Base-by-base conservation (phyloP, 2,888 invertebrate species). In the Erpobdella octoculata region DNA sequence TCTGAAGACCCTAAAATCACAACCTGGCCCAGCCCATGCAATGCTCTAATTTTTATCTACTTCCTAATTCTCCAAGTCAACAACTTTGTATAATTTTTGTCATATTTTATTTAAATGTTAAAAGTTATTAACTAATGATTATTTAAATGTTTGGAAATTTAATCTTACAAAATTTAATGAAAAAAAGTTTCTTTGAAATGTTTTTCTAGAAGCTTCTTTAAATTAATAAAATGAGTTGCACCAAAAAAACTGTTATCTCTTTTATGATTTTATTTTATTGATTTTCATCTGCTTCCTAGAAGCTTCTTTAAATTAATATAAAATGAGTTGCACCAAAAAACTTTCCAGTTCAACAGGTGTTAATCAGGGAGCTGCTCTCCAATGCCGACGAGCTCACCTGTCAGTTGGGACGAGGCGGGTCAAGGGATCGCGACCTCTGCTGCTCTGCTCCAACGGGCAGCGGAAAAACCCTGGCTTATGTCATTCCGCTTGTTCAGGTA, bases 381-480 rank as follows among this genome's bases (percentile, higher is more conserved):
- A 76, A 77, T 38, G 72, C 77, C 64, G 38, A 31, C 31, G n/a
- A 18, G 33, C 21, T 9, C n/a, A 35, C 38, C 21, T 70, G 38
- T 37, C 33, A 31, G 33, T 35, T 71, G 37, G 68, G 64, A 12
- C 25, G 25, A 3, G 75, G 71, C 18, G 76, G 76, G 18, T 71
- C 70, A 41, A 77, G 78, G 18, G 90, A 92, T 0, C 87, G 89
- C 76, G 97, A 98, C 83, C 86, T 95, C 69, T 97, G 97, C 84
- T 92, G 98, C 36, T 94, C 93, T 58, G 94, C 96, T 25, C 95
- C 97, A 0, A 97, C 97, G 1, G 96, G 95, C 25, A 95, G 94
- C 85, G 97, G 97, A 28, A 97, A 97, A 86, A 97, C 97, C 0
- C 84, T 97, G 72, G 90, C 94, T 2, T 97, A 92, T 87, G 92